Conservation (phyloP, 2,113 vertebrate genomes). For the Coryphaenoides rupestris region DNA sequence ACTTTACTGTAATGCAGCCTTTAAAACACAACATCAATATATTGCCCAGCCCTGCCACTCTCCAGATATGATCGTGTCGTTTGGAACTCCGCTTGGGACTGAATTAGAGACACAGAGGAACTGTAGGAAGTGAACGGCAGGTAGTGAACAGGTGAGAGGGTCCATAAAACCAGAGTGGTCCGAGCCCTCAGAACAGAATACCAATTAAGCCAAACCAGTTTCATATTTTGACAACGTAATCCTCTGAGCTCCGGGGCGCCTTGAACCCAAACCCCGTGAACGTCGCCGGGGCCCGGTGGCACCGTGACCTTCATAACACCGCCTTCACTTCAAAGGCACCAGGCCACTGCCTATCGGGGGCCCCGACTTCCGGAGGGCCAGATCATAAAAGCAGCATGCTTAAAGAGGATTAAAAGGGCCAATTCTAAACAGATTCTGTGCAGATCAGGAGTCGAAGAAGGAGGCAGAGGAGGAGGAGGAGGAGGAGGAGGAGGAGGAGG, state of each 20-base stretch:
- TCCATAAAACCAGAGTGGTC: constrained; percentile 27
- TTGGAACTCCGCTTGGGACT: background rate
- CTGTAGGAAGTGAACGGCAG: constrained; percentile 20
- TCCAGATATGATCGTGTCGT: background rate
- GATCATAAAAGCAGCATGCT: constrained; percentile 39
- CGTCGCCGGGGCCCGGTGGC: constrained; percentile 29
- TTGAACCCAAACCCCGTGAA: constrained; percentile 42
- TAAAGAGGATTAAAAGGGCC: constrained; percentile 47
- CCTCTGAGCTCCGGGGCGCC: constrained; percentile 32
- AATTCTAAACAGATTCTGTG: constrained; percentile 46
- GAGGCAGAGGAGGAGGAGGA: constrained; percentile 43
- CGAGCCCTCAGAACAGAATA: constrained; percentile 30
- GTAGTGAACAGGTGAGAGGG: constrained; percentile 29
- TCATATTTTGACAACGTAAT: constrained; percentile 43
- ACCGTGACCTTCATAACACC: constrained; percentile 36
- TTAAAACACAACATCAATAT: too few relatives aligned
- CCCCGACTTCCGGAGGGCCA: constrained; percentile 41
- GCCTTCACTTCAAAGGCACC: constrained; percentile 54
- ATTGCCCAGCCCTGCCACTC: too few relatives aligned
- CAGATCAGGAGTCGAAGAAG: constrained; percentile 37
- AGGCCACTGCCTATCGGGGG: constrained; percentile 34
- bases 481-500: constrained; percentile 56
- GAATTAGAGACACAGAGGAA: constrained; percentile 11
- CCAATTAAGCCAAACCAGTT: constrained; percentile 33
- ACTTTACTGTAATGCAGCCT: too few relatives aligned